Evolutionary conservation across 2,797 vertebrate species (phyloP), one percentile per base, ranked within the genome.

Genomic region (Sebastes reedi): DNA sequence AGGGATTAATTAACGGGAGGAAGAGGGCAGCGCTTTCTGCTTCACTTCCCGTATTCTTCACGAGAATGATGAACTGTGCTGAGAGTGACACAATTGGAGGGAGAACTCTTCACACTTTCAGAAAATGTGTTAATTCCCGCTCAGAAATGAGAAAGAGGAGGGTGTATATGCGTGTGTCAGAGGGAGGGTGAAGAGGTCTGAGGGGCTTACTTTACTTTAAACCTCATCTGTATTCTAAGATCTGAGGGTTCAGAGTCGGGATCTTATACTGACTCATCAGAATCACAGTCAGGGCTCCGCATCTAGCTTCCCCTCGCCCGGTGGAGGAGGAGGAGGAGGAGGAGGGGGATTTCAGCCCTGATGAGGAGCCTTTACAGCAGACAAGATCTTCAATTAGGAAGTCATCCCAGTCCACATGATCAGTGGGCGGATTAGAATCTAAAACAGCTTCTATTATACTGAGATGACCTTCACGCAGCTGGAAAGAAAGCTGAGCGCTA

Each of bases 181-280:
- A 39, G 52, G 52, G 66, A 61, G 39, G 24, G 58, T 11, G 78
- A 36, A 11, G 64, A 67, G 72, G 50, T 80, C 46, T 5, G 1
- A 66, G 27, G 29, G 71, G 67, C 61, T 83, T 75, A 81, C 54
- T 85, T 56, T 75, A 68, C 54, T 88, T 88, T 81, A 88, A 86
- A 88, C 55, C 75, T 91, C 85, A 91, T 94, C 80, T 91, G 83
- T 91, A 93, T 94, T 94, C 81, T 72, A 84, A 82, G 68, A 93
- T 88, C 69, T 84, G 75, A 84, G 73, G 75, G 82, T 87, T 69
- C 65, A 81, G 72, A 78, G 67, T 72, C 0, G 66, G 72, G 76
- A 82, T 88, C 82, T 86, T 72, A 84, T 83, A 85, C 91, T 94
- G 92, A 94, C 87, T 94, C 90, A 91, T 94, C 91, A 92, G 68